Percentiles rank a stretch among this genome's conserved stretches.
Evolutionary conservation across 2,888 invertebrate species (phyloP).

Genomic region (Parascotia fuliginaria): DNA sequence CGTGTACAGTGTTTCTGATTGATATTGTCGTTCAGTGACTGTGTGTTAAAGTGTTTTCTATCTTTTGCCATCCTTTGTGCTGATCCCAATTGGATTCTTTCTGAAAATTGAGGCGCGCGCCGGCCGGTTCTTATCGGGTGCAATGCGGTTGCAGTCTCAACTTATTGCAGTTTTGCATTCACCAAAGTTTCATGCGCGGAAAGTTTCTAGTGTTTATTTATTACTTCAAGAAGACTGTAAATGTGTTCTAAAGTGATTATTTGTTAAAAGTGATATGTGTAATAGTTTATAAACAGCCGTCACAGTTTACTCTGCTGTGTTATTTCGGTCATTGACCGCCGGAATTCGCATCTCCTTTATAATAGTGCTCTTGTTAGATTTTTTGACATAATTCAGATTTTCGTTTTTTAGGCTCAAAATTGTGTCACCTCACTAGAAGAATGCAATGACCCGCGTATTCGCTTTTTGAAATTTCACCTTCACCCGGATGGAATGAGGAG

Average conservation of each 20-base stretch:
- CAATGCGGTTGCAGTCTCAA: slow-evolving; percentile 86
- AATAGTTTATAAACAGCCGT: slow-evolving; percentile 73
- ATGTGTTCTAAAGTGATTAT: slow-evolving; percentile 77
- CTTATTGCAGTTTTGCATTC: slow-evolving; percentile 85
- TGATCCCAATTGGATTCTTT: slow-evolving; percentile 79
- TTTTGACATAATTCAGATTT: slow-evolving; percentile 72
- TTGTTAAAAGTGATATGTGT: slow-evolving; percentile 73
- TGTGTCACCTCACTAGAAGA: slow-evolving; percentile 78
- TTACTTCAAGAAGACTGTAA: slow-evolving; percentile 64
- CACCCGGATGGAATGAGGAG: slow-evolving; percentile 84
- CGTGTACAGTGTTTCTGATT: slow-evolving; percentile 76
- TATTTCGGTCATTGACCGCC: slow-evolving; percentile 86
- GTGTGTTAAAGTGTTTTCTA: slow-evolving; percentile 73
- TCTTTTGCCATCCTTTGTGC: slow-evolving; percentile 61
- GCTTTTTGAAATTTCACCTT: slow-evolving; percentile 80
- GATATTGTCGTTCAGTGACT: slow-evolving; percentile 69
- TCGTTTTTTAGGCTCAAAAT: slow-evolving; percentile 73
- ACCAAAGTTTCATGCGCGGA: slow-evolving; percentile 81
- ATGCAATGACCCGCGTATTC: slow-evolving; percentile 80
- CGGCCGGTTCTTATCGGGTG: slow-evolving; percentile 86
- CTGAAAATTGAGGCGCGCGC: slow-evolving; percentile 81
- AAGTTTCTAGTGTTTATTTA: slow-evolving; percentile 78
- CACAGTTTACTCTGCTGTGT: slow-evolving; percentile 79
- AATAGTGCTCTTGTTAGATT: slow-evolving; percentile 68
- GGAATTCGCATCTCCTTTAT: slow-evolving; percentile 80